Percentiles rank a stretch among this genome's conserved stretches.
Evolutionary conservation across 53 echinoderm and acorn worm genomes (phyloP).

Genomic region (Stichopus horrens): DNA sequence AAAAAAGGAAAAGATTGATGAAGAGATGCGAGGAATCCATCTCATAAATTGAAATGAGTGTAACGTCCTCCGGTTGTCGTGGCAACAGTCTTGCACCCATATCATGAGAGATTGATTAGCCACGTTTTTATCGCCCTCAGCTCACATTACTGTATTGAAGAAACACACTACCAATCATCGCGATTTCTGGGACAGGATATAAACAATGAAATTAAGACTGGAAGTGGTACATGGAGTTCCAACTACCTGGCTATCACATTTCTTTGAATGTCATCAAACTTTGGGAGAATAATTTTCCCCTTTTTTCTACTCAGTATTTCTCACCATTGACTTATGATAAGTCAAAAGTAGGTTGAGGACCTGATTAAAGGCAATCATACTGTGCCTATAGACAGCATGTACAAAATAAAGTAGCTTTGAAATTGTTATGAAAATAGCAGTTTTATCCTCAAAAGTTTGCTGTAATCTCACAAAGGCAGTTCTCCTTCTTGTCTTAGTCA

Average conservation of each 20-base stretch:
- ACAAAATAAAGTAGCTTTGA: no score
- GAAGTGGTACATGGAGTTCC: not conserved
- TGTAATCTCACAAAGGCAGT: no score
- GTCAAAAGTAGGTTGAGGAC: no score
- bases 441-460: no score
- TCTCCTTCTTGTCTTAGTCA: no score
- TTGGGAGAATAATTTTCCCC: no score
- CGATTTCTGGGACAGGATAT: not conserved
- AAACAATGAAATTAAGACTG: slow-evolving; percentile 7
- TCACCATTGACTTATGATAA: no score
- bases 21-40: not conserved
- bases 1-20: not conserved
- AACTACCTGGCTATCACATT: not conserved
- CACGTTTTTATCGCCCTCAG: not conserved
- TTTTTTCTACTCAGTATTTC: no score
- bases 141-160: not conserved
- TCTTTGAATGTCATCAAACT: no score
- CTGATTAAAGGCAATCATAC: no score
- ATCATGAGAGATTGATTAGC: slow-evolving; percentile 2
- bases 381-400: no score
- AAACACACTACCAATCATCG: not conserved
- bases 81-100: not conserved
- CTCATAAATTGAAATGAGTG: slow-evolving; percentile 15
- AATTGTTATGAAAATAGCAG: no score
- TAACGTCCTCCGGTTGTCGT: not conserved